A percentile compares a stretch with the other conserved stretches of the same genome.
These are phyloP conservation scores for Sycophaga agraensis DNA, from an alignment of 1,140 invertebrate genomes.

Conservation along the genomic window DNA sequence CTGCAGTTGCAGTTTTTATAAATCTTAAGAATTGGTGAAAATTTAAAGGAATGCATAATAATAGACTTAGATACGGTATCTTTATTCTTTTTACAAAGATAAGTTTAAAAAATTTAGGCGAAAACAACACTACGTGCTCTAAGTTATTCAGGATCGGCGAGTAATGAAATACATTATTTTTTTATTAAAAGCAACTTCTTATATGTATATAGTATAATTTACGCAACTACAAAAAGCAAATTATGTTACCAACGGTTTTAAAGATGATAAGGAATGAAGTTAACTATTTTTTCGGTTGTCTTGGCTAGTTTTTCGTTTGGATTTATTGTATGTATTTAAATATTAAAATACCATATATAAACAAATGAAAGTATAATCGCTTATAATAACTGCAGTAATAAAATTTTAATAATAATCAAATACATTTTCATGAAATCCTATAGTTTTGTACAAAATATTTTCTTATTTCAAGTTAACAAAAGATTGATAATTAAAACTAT, in stretches of 20 bases:
- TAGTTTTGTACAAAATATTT: no score
- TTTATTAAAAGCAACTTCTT: not conserved
- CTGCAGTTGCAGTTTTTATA: no score
- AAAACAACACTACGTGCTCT: constrained; percentile 1
- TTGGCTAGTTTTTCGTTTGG: not conserved
- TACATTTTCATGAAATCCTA: no score
- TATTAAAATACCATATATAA: no score
- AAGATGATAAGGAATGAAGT: not conserved
- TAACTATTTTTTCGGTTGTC: no score
- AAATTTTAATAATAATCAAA: no score
- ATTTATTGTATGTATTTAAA: not conserved
- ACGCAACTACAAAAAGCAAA: not conserved
- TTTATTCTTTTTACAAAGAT: constrained; percentile 6
- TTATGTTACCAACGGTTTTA: not conserved
- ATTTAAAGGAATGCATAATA: no score
- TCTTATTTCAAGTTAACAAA: no score
- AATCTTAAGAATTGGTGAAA: no score
- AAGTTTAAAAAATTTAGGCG: constrained; percentile 16
- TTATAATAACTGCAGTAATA: no score
- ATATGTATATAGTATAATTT: not conserved
- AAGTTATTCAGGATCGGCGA: constrained; percentile 1
- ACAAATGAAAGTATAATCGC: no score
- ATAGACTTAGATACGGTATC: constrained; percentile 1
- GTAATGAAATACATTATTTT: constrained; percentile 8
- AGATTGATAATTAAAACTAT: no score